Percentiles rank a stretch among this genome's conserved stretches.
Conservation (phyloP, 2,888 invertebrate genomes). For the Synergus itoensis region DNA sequence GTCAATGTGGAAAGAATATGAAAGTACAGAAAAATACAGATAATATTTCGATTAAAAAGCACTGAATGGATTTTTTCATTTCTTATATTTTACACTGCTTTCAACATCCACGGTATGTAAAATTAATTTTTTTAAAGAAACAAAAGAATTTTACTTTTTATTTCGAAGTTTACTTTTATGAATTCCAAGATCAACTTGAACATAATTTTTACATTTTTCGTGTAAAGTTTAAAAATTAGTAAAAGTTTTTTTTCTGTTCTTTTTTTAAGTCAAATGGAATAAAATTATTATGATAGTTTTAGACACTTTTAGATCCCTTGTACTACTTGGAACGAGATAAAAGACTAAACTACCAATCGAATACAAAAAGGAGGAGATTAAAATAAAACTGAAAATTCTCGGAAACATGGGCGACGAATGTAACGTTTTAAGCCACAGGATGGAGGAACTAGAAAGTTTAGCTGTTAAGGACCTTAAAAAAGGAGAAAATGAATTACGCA, state of each 20-base stretch:
- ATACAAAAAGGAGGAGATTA: background rate
- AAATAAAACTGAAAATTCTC: conserved; percentile 10
- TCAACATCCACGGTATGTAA: conserved; percentile 19
- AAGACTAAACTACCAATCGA: background rate
- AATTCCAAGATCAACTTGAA: background rate
- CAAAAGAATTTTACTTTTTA: background rate
- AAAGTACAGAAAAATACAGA: background rate
- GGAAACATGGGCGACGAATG: conserved; percentile 57
- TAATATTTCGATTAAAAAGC: background rate
- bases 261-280: background rate
- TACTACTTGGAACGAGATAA: background rate
- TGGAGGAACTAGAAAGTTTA: conserved; percentile 46
- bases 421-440: conserved; percentile 54
- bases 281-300: background rate
- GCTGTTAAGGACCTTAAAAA: conserved; percentile 19
- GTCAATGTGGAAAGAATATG: conserved; percentile 1
- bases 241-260: no score
- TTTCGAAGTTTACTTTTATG: background rate
- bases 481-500: conserved; percentile 6
- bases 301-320: background rate
- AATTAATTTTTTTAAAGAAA: background rate
- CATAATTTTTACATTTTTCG: background rate
- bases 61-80: conserved; percentile 32
- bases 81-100: background rate
- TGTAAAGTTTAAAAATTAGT: background rate